phyloP scores from a whole-genome alignment of 2,797 vertebrate species.

The Notolepis coatsorum region DNA sequence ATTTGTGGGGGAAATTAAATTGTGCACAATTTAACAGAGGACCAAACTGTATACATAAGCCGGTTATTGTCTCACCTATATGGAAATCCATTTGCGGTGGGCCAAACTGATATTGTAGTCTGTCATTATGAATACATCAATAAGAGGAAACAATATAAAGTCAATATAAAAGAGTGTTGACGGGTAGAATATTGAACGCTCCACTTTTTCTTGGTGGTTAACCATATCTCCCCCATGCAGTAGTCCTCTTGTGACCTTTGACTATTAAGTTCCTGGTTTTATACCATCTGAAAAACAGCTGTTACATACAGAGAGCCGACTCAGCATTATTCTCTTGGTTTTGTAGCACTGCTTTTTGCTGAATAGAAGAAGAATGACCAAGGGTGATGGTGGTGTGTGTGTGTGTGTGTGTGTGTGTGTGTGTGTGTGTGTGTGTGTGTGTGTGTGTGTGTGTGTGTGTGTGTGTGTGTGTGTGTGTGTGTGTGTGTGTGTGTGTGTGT shows the following conservation, averaged over 20 bases:
- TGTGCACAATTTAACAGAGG: no score
- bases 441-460: conserved; percentile 26
- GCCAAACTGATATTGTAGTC: no score
- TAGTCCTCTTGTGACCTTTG: neutral
- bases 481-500: conserved; percentile 12
- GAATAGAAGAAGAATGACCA: conserved; percentile 57
- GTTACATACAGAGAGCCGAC: conserved; percentile 37
- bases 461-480: conserved; percentile 4
- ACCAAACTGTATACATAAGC: no score
- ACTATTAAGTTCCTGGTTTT: conserved; percentile 36
- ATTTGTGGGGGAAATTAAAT: no score
- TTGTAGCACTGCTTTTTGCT: conserved; percentile 61
- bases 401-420: neutral
- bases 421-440: neutral
- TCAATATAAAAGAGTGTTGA: no score
- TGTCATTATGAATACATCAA: no score
- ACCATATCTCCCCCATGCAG: neutral
- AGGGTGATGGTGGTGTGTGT: conserved; percentile 7
- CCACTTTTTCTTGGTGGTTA: no score
- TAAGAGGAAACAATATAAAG: no score
- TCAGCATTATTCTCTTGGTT: conserved; percentile 65
- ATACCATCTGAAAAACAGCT: conserved; percentile 46
- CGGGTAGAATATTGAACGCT: no score
- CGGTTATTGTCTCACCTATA: no score
- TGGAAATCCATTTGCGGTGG: no score